Conservation (phyloP, 2,113 vertebrate genomes). For the Equus przewalskii region DNA sequence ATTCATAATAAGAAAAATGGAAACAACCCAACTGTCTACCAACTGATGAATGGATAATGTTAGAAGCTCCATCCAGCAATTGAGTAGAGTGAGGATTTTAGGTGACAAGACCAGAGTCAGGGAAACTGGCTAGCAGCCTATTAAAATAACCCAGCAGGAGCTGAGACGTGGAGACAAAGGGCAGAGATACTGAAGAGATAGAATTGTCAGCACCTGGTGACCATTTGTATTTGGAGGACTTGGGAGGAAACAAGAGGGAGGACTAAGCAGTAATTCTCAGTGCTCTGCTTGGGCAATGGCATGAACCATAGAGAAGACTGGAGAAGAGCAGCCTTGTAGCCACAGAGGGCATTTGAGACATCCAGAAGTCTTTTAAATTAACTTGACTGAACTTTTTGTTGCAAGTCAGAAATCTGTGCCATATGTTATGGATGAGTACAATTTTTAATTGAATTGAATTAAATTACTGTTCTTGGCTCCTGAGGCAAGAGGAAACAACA, state of each 20-base stretch:
- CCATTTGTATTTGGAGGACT: neutral
- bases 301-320: neutral
- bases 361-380: neutral
- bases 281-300: neutral
- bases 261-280: neutral
- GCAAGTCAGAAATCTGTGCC: slow-evolving; percentile 27
- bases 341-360: neutral
- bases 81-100: neutral
- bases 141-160: neutral
- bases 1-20: neutral
- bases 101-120: neutral
- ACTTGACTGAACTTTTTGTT: slow-evolving; percentile 29
- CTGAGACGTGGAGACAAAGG: neutral
- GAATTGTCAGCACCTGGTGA: neutral
- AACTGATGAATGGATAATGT: neutral
- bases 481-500: neutral
- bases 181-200: neutral
- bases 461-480: slow-evolving; percentile 33
- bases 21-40: neutral
- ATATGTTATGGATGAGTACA: slow-evolving; percentile 2
- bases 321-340: neutral
- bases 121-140: neutral
- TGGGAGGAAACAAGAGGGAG: neutral
- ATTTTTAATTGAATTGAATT: slow-evolving; percentile 15
- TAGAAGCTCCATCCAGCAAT: neutral